Base-by-base conservation (phyloP, 1,140 invertebrate species). In the Magallana ariakensis region DNA sequence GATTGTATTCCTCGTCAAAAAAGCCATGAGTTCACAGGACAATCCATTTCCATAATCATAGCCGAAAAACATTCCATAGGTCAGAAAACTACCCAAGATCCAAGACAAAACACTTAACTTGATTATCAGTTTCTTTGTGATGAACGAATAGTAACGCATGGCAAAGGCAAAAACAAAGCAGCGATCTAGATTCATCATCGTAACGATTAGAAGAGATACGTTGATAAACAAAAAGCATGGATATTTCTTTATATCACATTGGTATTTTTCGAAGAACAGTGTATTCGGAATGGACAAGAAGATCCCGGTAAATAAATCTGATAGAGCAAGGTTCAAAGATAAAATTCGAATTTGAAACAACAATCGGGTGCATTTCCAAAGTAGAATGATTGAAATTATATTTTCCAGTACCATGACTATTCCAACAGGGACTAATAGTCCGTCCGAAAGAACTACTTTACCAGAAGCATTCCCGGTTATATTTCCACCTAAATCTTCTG, bases 151-250 rank as follows among this genome's bases (percentile, higher is more conserved):
- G 19, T 62, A 62, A n/a, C 58, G 58, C 58, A 62, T 62, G 58
- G 58, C 58, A 62, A 62, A 62, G 15, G 58, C 58, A 19, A 62
- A 62, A 62, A 62, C 58, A 19, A 62, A 62, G 19, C 58, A 62
- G 58, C 58, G 58, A 62, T 62, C 58, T 62, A 62, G 19, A 8
- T 62, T 62, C 58, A 62, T 15, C 58, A 62, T 62, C 7, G 58
- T 62, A 7, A 62, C 58, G 19, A 62, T 62, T 16, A 62, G 15
- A 7, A 62, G 58, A 62, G 58, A 62, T 16, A 62, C 58, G 19
- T 62, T 62, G 8, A 62, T 62, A 19, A 62, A 62, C 0, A 62
- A n/a, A 62, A 62, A 62, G 1, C 16, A 15, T 62, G 16, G 13
- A 62, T 62, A 62, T 62, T 62, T 62, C 58, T 62, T 62, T 7